These are phyloP conservation scores for Lepus townsendii DNA, from an alignment of 2,797 vertebrate species.

Conservation along the genomic window DNA sequence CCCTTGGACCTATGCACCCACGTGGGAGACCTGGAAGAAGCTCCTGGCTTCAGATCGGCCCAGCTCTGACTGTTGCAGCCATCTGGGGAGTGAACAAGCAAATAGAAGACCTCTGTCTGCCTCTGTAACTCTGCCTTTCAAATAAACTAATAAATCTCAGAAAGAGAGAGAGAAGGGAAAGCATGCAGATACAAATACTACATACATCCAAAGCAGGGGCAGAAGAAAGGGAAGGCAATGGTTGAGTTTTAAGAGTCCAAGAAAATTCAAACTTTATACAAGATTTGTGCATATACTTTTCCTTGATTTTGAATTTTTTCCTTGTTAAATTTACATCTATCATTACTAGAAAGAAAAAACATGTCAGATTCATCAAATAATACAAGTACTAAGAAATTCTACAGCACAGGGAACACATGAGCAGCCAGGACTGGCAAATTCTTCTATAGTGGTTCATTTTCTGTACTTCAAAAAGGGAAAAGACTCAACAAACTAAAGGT, in stretches of 20 bases:
- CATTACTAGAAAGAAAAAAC: constrained; percentile 52
- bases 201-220: background rate
- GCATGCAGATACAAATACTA: background rate
- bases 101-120: no score
- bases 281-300: constrained; percentile 17
- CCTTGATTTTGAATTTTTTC: constrained; percentile 31
- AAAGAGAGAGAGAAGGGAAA: background rate
- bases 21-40: no score
- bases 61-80: no score
- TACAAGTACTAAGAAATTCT: constrained; percentile 45
- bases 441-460: constrained; percentile 77
- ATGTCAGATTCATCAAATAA: constrained; percentile 29
- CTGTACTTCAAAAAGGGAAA: constrained; percentile 63
- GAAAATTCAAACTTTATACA: constrained; percentile 45
- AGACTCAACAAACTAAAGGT: constrained; percentile 76
- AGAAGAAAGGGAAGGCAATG: background rate
- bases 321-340: constrained; percentile 42
- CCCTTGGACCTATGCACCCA: no score
- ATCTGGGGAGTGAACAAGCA: no score
- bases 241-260: background rate
- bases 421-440: constrained; percentile 65
- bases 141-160: no score
- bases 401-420: constrained; percentile 25
- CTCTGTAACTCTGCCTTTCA: no score
- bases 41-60: no score